Percentiles rank a stretch among this genome's conserved stretches.
Evolutionary conservation across 2,888 invertebrate genomes (phyloP).

Genomic region (Leucozona laternaria): DNA sequence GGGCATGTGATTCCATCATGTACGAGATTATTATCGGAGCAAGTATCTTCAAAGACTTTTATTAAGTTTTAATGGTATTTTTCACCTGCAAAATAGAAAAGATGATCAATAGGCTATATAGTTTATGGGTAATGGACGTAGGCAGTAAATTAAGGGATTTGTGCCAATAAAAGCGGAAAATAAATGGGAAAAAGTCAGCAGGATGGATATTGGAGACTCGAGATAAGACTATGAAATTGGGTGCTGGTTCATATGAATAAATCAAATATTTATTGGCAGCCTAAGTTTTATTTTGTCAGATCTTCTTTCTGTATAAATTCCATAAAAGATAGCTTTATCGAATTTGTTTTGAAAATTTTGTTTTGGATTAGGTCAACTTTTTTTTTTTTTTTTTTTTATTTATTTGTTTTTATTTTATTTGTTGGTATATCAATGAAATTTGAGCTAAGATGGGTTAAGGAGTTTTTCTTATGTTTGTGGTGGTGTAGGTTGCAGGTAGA

Average conservation of each 20-base stretch:
- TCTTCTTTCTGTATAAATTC: not conserved
- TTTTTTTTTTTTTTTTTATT: not conserved
- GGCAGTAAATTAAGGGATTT: constrained; percentile 72
- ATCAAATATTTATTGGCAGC: constrained; percentile 62
- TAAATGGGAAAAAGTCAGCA: constrained; percentile 45
- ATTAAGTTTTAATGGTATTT: constrained; percentile 63
- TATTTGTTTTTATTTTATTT: not conserved
- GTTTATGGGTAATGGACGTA: not conserved
- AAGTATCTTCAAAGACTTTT: constrained; percentile 56
- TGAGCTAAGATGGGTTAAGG: not conserved
- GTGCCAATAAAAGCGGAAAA: constrained; percentile 67
- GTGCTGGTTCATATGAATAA: constrained; percentile 50
- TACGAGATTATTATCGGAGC: constrained; percentile 53
- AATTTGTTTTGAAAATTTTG: not conserved
- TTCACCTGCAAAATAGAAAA: constrained; percentile 70
- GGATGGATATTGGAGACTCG: constrained; percentile 49
- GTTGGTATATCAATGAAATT: not conserved
- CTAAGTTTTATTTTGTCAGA: constrained; percentile 1
- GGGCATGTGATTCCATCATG: constrained; percentile 1
- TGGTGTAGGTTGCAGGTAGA: not conserved
- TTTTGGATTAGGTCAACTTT: not conserved
- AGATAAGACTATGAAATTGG: constrained; percentile 44
- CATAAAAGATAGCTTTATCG: not conserved
- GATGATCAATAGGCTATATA: constrained; percentile 63
- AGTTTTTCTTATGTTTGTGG: not conserved